Percentiles rank a stretch among this genome's conserved stretches.
These are phyloP conservation scores for Pluvianellus socialis DNA, from an alignment of 2,113 vertebrate genomes.

Conservation along the genomic window DNA sequence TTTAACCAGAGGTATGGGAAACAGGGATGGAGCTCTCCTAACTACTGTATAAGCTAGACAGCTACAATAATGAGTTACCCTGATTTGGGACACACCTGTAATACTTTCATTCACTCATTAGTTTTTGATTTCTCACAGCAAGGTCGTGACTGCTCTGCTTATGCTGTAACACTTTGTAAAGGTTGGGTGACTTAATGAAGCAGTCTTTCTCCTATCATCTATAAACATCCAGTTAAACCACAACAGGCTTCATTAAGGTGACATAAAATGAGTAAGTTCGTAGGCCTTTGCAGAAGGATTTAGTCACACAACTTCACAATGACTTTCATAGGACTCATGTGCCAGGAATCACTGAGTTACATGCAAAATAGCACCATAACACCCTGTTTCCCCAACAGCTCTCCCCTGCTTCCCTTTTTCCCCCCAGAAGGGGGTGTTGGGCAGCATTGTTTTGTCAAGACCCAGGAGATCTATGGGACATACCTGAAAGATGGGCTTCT, in stretches of 20 bases:
- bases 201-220: not conserved
- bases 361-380: fast-evolving
- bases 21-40: not conserved
- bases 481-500: not conserved
- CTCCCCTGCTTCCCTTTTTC: not conserved
- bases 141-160: not conserved
- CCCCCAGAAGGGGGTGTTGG: not conserved
- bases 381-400: not conserved
- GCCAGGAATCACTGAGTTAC: not conserved
- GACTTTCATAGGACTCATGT: not conserved
- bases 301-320: not conserved
- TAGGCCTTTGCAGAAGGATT: not conserved
- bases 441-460: not conserved
- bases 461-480: not conserved
- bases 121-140: not conserved
- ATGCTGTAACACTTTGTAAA: not conserved
- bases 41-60: not conserved
- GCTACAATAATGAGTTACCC: not conserved
- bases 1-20: not conserved
- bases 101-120: not conserved
- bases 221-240: not conserved
- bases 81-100: not conserved
- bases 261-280: not conserved
- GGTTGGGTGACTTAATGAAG: not conserved
- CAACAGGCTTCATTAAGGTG: not conserved